Evolutionary conservation across 2,797 vertebrate genomes (phyloP).

Genomic region (Enoplosus armatus): DNA sequence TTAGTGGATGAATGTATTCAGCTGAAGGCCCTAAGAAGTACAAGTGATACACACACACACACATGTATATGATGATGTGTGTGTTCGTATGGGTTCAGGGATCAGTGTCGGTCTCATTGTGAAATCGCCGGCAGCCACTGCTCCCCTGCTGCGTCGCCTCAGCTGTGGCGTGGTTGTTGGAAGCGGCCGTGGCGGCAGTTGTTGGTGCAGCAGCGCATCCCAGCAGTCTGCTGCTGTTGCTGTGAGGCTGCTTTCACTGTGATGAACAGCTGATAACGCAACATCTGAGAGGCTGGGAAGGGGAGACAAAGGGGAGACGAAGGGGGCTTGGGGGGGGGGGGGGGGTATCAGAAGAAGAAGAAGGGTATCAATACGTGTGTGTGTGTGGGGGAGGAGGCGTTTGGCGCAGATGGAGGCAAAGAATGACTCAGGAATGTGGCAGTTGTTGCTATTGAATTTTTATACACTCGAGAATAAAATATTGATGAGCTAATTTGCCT

Average conservation of each 20-base stretch:
- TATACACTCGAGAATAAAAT: background rate
- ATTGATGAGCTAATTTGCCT: background rate
- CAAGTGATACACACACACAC: slow-evolving; percentile 2
- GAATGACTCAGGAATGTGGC: slow-evolving; percentile 10
- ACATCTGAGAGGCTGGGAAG: slow-evolving; percentile 17
- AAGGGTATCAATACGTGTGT: slow-evolving; percentile 25
- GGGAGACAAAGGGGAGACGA: too few relatives aligned
- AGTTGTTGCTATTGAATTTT: slow-evolving; percentile 27
- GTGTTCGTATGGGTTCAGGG: slow-evolving; percentile 11
- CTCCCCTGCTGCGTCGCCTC: background rate
- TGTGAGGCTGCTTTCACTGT: slow-evolving; percentile 34
- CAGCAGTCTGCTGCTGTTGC: slow-evolving; percentile 22
- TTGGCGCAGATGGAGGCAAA: slow-evolving; percentile 20
- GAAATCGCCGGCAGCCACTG: slow-evolving; percentile 12
- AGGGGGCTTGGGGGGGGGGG: background rate
- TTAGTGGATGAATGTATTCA: background rate
- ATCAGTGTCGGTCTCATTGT: slow-evolving; percentile 26
- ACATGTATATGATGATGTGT: slow-evolving; percentile 4
- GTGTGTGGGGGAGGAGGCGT: background rate
- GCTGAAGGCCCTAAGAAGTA: background rate
- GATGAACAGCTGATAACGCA: slow-evolving; percentile 54
- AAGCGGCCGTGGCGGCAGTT: background rate
- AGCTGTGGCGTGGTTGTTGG: background rate
- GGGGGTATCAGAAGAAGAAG: slow-evolving; percentile 1
- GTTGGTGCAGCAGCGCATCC: slow-evolving; percentile 3